A percentile compares a stretch with the other conserved stretches of the same genome.
Evolutionary conservation across 2,113 vertebrate genomes (phyloP).

Genomic region (Tragulus kanchil): DNA sequence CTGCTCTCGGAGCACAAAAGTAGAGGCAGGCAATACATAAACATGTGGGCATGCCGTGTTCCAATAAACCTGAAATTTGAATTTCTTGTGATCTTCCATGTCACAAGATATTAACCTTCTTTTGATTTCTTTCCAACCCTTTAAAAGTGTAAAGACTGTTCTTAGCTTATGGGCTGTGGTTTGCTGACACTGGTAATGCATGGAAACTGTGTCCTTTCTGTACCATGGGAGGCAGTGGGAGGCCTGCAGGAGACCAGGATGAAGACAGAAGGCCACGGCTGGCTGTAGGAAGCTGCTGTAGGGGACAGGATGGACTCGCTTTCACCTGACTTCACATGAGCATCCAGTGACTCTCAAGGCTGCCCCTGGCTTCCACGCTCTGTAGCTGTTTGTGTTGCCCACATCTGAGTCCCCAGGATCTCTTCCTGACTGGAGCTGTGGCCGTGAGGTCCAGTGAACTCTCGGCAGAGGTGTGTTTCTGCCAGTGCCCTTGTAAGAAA

Average conservation of each 20-base stretch:
- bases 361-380: neutral
- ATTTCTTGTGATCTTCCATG: neutral
- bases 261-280: neutral
- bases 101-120: neutral
- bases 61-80: neutral
- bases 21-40: neutral
- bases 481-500: neutral
- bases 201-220: neutral
- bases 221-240: fast-evolving
- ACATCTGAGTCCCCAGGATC: neutral
- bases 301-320: neutral
- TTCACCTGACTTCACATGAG: neutral
- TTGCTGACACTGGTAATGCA: neutral
- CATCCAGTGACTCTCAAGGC: neutral
- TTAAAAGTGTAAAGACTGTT: neutral
- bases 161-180: fast-evolving
- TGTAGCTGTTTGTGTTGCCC: neutral
- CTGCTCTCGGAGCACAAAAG: too few species aligned
- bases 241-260: too few species aligned
- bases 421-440: fast-evolving
- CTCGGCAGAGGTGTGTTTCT: neutral
- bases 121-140: neutral
- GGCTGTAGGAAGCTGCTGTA: neutral
- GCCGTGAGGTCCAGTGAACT: neutral
- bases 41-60: too few species aligned